Evolutionary conservation across 2,797 vertebrate genomes (phyloP).

Genomic region (Rhodeus uyekii): DNA sequence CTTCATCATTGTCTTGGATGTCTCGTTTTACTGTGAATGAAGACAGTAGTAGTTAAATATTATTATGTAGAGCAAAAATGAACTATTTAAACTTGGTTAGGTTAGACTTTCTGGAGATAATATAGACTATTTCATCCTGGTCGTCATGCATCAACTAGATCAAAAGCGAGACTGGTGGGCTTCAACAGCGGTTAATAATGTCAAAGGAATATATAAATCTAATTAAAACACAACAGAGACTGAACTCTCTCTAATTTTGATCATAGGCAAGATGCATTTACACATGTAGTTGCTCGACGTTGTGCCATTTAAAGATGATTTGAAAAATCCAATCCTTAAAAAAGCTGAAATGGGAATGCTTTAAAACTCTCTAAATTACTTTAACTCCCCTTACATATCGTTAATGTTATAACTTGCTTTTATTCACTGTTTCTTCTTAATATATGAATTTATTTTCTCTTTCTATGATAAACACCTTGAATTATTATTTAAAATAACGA

Average conservation of each 20-base stretch:
- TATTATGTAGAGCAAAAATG: neutral
- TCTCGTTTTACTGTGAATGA: conserved; percentile 89
- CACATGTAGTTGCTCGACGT: neutral
- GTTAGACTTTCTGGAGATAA: neutral
- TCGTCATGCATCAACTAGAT: neutral
- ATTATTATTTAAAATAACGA: neutral
- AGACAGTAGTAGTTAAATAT: neutral
- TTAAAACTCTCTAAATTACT: neutral
- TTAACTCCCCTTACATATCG: neutral
- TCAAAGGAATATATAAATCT: neutral
- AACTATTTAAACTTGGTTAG: neutral
- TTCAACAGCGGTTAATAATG: neutral
- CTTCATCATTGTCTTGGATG: conserved; percentile 93
- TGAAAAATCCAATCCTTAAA: neutral
- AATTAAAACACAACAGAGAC: neutral
- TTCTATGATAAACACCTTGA: no score
- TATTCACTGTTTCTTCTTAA: neutral
- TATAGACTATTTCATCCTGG: neutral
- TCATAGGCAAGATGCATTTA: neutral
- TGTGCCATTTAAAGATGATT: neutral
- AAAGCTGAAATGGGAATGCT: neutral
- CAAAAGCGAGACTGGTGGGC: neutral
- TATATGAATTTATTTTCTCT: neutral
- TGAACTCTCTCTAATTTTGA: neutral
- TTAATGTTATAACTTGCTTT: neutral